A percentile compares a stretch with the other conserved stretches of the same genome.
phyloP scores from a whole-genome alignment of 1,140 invertebrate genomes.

The Drosophila orena region DNA sequence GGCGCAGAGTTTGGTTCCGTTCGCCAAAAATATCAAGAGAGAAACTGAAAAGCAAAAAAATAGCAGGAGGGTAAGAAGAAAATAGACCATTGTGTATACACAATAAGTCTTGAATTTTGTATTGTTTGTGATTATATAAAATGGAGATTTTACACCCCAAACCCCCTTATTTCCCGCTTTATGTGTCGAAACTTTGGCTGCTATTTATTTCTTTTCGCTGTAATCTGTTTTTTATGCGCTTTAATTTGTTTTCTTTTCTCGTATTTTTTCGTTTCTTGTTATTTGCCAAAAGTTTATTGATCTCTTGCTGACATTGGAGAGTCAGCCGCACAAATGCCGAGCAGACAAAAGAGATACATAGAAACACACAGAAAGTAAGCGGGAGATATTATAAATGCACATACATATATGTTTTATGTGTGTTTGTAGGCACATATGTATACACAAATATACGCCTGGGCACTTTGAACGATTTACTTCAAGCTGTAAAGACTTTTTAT shows the following conservation, averaged over 20 bases:
- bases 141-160: slow-evolving; percentile 42
- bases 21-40: slow-evolving; percentile 63
- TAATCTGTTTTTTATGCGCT: slow-evolving; percentile 73
- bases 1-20: slow-evolving; percentile 52
- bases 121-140: slow-evolving; percentile 57
- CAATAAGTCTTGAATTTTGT: slow-evolving; percentile 4
- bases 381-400: neutral
- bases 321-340: slow-evolving; percentile 19
- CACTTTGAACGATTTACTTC: neutral
- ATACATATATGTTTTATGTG: neutral
- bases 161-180: neutral
- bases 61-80: slow-evolving; percentile 9
- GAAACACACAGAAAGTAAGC: neutral
- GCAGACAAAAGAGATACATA: slow-evolving; percentile 29
- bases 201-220: slow-evolving; percentile 53
- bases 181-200: slow-evolving; percentile 38
- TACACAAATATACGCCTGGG: neutral
- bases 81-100: slow-evolving; percentile 23
- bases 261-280: slow-evolving; percentile 67
- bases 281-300: slow-evolving; percentile 82
- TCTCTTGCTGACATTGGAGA: slow-evolving; percentile 65
- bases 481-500: too few species aligned
- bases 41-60: slow-evolving; percentile 21
- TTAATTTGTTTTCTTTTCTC: slow-evolving; percentile 77
- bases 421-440: too few species aligned